Conservation (phyloP, 1,140 invertebrate genomes). For the Zaprionus taronus region DNA sequence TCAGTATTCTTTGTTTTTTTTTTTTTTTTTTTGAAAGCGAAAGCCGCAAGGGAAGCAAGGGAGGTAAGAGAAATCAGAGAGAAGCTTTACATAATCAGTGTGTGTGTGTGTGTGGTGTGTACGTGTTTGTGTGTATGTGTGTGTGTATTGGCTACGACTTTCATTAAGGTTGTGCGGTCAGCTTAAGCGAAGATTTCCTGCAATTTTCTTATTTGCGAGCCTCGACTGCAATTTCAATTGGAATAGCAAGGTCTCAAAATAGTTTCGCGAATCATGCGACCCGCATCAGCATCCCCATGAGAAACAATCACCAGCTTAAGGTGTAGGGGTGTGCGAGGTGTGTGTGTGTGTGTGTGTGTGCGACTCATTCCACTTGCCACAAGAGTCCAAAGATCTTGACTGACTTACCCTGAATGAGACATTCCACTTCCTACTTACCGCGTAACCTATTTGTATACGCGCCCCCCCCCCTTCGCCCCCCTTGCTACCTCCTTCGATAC, state of each 20-base stretch:
- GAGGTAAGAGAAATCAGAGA: conserved; percentile 7
- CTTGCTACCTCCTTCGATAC: not conserved
- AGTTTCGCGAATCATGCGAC: conserved; percentile 30
- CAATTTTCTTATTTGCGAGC: conserved; percentile 70
- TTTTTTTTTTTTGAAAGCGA: conserved; percentile 44
- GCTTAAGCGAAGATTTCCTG: conserved; percentile 76
- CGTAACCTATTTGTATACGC: conserved; percentile 1
- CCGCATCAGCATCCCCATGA: conserved; percentile 7
- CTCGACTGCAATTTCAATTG: conserved; percentile 42
- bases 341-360: not conserved
- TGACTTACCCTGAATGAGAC: not conserved
- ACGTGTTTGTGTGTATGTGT: conserved; percentile 10
- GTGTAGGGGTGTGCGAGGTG: not conserved
- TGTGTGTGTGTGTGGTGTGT: conserved; percentile 4
- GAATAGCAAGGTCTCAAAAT: conserved; percentile 44
- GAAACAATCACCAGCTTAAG: not conserved
- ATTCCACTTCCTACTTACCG: conserved; percentile 2
- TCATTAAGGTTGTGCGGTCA: conserved; percentile 38
- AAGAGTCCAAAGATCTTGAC: conserved; percentile 5
- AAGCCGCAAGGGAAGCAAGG: conserved; percentile 12
- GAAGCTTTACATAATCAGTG: conserved; percentile 24
- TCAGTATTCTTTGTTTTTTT: conserved; percentile 5
- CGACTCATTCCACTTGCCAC: not conserved
- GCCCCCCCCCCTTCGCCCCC: not conserved
- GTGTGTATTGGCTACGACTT: conserved; percentile 31